Percentiles rank a stretch among this genome's conserved stretches.
phyloP scores from a whole-genome alignment of 2,113 vertebrate genomes.

The Heteronetta atricapilla region DNA sequence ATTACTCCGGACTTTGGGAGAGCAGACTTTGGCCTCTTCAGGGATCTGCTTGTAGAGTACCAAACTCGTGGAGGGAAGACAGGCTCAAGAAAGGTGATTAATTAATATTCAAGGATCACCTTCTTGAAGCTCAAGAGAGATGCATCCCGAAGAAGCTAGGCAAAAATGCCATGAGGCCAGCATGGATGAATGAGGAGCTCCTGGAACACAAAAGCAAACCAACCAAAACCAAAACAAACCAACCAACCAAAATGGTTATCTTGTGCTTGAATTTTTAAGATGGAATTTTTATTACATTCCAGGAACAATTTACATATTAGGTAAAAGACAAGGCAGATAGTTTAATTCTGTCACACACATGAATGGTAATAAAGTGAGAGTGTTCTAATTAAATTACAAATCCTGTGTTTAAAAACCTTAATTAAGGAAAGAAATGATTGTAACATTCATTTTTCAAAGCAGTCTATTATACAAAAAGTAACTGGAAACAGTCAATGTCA shows the following conservation, averaged over 20 bases:
- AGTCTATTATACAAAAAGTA: not conserved
- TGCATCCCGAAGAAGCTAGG: no score
- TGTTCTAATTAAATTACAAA: not conserved
- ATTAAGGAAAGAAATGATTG: not conserved
- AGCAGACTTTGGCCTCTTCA: no score
- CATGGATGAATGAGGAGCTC: no score
- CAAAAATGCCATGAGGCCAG: no score
- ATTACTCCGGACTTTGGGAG: no score
- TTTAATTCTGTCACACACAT: conserved; percentile 42
- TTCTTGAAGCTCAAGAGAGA: no score
- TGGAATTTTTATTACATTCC: conserved; percentile 40
- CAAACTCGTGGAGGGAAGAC: no score
- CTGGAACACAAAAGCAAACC: no score
- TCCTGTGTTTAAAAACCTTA: not conserved
- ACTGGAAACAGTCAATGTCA: not conserved
- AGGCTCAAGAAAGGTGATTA: no score
- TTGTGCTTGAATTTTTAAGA: conserved; percentile 49
- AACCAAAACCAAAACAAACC: no score
- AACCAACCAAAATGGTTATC: not conserved
- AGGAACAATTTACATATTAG: conserved; percentile 7
- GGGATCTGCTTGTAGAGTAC: no score
- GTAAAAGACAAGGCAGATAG: conserved; percentile 6
- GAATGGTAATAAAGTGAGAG: not conserved
- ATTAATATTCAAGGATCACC: no score
- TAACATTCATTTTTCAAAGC: not conserved